Base-by-base conservation (phyloP, 2,888 invertebrate species). In the Scelioninae gen. 1 region DNA sequence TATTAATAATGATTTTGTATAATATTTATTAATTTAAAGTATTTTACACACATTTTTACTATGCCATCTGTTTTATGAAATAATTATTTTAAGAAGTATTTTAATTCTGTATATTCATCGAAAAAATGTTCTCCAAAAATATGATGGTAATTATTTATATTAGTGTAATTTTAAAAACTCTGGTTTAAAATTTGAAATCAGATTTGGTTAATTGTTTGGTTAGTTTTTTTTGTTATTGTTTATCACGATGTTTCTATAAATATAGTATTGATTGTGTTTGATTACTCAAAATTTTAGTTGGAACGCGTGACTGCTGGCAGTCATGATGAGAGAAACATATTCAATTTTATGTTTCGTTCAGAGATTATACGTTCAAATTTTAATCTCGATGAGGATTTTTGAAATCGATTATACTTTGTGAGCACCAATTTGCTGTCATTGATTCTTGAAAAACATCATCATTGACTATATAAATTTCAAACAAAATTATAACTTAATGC, bases 221-320 rank as follows among this genome's bases (percentile, higher is more conserved):
- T n/a, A n/a, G n/a, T n/a, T 66, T 5, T 72, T 77, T 81, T 55
- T 47, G 40, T 62, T 68, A 62, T 68, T 76, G 63, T 58, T 47
- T 71, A n/a, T 60, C 34, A 13, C 53, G 15, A 49, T 23, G 49
- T 40, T 47, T 47, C n/a, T 56, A 69, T 5, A n/a, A n/a, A 10
- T 31, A 16, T 31, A n/a, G 23, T 51, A 65, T 9, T 8, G 16
- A 49, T 65, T n/a, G 23, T 7, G 23, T 51, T 49, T 38, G 51
- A 51, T 51, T 34, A 49, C 23, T 34, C 2, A 38, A 51, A 53
- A 16, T 23, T 62, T 72, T 53, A n/a, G 16, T 62, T 45, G 0
- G 23, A 32, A 45, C 45, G 51, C 40, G 11, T 60, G 62, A 55
- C 74, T 74, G 74, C 74, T 74, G 74, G 74, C 74, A 55, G 74